Evolutionary conservation across 2,888 invertebrate genomes (phyloP), one percentile per base, ranked within the genome.

Genomic region (Cremastinae sp.): DNA sequence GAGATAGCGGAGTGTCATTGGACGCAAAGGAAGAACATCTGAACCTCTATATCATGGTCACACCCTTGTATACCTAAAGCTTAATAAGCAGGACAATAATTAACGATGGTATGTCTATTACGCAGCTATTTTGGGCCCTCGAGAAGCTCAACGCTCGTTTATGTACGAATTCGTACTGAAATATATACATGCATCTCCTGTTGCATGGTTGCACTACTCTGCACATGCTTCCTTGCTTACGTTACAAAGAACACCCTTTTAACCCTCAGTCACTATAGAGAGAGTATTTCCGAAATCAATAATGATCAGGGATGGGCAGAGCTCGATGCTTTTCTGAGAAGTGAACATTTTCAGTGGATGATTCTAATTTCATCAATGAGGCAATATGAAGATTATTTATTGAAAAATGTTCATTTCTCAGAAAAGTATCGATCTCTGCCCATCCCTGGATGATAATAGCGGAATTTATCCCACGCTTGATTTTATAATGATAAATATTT

Each of bases 11-110:
- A 59, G 53, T 14, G 34, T 9, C 43, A 45, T 41, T 36, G 51
- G 22, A 47, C 41, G 28, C 41, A 62, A 28, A 28, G 28, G 28
- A 58, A 28, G 14, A 36, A 56, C 22, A 72, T 56, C 68, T 64
- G 64, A 58, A 49, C 76, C 70, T 45, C 79, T 74, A 80, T 79
- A 80, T 75, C 75, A 69, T 62, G 58, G 62, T 20, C 71, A 66
- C 53, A 62, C 59, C 73, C 14, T 45, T 73, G 64, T 74, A 58
- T 65, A 72, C 61, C 38, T 69, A 73, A 34, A 69, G 79, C 79
- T 84, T 86, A 86, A 86, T 86, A 84, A 86, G 84, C 81, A 78
- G 76, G 79, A 82, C 82, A 82, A 85, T 87, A 86, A 87, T 86
- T 84, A 84, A 85, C 84, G 80, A 80, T 84, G 85, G 78, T 83